These are phyloP conservation scores for Brachionichthys hirsutus DNA, from an alignment of 2,113 vertebrate genomes.

Conservation along the genomic window DNA sequence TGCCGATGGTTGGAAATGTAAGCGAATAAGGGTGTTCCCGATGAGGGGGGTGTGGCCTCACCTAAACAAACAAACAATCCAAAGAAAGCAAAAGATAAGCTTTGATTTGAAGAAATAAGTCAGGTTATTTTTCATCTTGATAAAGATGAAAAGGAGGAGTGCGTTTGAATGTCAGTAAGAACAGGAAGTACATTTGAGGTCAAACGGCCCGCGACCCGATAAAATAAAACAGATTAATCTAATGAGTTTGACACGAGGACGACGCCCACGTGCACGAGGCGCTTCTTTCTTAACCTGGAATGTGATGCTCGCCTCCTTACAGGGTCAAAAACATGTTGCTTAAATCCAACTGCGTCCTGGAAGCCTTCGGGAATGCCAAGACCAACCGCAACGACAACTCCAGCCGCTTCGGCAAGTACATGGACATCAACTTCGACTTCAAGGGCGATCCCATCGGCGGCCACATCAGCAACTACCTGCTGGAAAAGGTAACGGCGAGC, in stretches of 20 bases:
- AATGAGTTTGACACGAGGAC: too few species aligned
- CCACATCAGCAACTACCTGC: constrained; percentile 96
- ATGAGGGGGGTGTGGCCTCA: too few species aligned
- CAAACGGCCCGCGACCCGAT: not conserved
- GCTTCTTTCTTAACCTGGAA: not conserved
- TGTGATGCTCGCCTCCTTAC: not conserved
- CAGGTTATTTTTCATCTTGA: too few species aligned
- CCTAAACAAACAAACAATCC: too few species aligned
- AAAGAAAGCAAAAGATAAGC: not conserved
- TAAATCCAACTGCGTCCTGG: constrained; percentile 97
- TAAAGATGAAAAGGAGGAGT: too few species aligned
- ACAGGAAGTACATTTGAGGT: not conserved
- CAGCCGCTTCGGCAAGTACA: constrained; percentile 98
- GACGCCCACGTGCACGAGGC: too few species aligned
- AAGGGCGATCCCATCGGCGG: constrained; percentile 98
- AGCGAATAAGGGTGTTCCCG: too few species aligned
- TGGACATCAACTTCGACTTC: constrained; percentile 99
- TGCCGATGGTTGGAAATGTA: too few species aligned
- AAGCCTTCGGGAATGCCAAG: constrained; percentile 98
- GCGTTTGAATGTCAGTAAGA: too few species aligned
- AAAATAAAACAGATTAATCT: too few species aligned
- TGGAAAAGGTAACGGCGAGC: constrained; percentile 87
- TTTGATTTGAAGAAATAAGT: constrained; percentile 6
- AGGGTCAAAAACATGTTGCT: constrained; percentile 98
- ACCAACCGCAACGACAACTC: constrained; percentile 99